A percentile compares a stretch with the other conserved stretches of the same genome.
phyloP scores from a whole-genome alignment of 2,888 invertebrate genomes.

The Morpho helenor region DNA sequence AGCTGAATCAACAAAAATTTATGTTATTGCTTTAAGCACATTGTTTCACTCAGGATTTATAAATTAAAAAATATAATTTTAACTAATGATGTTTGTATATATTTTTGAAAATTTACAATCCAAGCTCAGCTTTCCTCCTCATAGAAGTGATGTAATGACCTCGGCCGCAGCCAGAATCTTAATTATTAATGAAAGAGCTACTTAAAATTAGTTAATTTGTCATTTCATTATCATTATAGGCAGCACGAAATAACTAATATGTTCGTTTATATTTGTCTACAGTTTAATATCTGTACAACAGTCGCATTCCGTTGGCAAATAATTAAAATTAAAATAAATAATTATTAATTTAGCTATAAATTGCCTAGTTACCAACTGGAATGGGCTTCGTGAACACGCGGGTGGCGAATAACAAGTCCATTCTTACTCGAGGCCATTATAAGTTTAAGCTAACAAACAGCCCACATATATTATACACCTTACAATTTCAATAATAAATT shows the following conservation, averaged over 20 bases:
- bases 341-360: slow-evolving; percentile 73
- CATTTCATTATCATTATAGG: slow-evolving; percentile 10
- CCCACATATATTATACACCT: slow-evolving; percentile 58
- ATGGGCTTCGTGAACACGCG: slow-evolving; percentile 77
- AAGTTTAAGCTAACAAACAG: slow-evolving; percentile 45
- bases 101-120: slow-evolving; percentile 5
- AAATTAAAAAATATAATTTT: no score
- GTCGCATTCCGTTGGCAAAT: slow-evolving; percentile 77
- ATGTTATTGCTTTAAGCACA: no score
- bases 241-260: slow-evolving; percentile 18
- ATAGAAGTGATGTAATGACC: slow-evolving; percentile 11
- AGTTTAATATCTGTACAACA: slow-evolving; percentile 70
- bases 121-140: slow-evolving; percentile 1
- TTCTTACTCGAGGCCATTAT: slow-evolving; percentile 60
- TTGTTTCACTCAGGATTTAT: no score
- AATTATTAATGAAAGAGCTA: slow-evolving; percentile 22
- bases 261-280: slow-evolving; percentile 46
- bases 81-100: not conserved
- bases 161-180: slow-evolving; percentile 28
- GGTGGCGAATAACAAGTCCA: slow-evolving; percentile 76
- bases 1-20: not conserved
- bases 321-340: slow-evolving; percentile 68
- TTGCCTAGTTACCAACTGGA: slow-evolving; percentile 76
- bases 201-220: slow-evolving; percentile 12
- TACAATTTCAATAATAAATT: slow-evolving; percentile 72